Conservation (phyloP, 2,888 invertebrate species). For the Tenthredo notha region DNA sequence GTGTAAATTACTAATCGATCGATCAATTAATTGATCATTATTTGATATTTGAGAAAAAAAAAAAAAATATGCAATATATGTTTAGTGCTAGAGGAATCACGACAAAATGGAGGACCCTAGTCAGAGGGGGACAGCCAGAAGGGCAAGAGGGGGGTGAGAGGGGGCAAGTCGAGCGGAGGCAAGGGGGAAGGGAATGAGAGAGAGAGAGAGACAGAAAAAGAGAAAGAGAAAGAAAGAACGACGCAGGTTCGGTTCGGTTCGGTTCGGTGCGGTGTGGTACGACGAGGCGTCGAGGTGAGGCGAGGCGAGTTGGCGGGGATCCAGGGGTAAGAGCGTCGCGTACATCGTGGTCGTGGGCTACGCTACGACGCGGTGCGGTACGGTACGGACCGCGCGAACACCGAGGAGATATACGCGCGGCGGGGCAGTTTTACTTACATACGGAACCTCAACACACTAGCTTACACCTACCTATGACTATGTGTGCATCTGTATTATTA, state of each 20-base stretch:
- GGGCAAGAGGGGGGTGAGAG: constrained; percentile 57
- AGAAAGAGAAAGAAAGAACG: constrained; percentile 54
- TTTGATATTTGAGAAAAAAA: constrained; percentile 33
- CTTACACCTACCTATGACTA: constrained; percentile 8
- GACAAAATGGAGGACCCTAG: constrained; percentile 73
- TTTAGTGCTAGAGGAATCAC: constrained; percentile 75
- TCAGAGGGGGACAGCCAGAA: constrained; percentile 59
- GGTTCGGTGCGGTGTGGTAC: constrained; percentile 25
- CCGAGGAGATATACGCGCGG: neutral
- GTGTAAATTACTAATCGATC: constrained; percentile 3
- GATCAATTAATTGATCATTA: too few species aligned
- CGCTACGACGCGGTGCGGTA: neutral
- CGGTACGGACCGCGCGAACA: constrained; percentile 31
- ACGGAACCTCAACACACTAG: neutral
- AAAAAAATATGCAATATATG: constrained; percentile 67
- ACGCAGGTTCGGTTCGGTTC: constrained; percentile 27
- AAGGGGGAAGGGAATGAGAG: constrained; percentile 6
- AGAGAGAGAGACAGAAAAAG: constrained; percentile 54
- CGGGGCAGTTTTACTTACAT: constrained; percentile 45
- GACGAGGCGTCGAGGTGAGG: constrained; percentile 52
- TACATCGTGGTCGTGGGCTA: constrained; percentile 33
- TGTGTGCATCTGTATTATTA: constrained; percentile 11
- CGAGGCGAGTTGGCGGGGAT: constrained; percentile 53
- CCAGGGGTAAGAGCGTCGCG: constrained; percentile 54
- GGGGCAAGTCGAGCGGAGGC: constrained; percentile 35